Percentiles rank a stretch among this genome's conserved stretches.
Evolutionary conservation across 2,797 vertebrate genomes (phyloP).

Genomic region (Notolepis coatsorum): DNA sequence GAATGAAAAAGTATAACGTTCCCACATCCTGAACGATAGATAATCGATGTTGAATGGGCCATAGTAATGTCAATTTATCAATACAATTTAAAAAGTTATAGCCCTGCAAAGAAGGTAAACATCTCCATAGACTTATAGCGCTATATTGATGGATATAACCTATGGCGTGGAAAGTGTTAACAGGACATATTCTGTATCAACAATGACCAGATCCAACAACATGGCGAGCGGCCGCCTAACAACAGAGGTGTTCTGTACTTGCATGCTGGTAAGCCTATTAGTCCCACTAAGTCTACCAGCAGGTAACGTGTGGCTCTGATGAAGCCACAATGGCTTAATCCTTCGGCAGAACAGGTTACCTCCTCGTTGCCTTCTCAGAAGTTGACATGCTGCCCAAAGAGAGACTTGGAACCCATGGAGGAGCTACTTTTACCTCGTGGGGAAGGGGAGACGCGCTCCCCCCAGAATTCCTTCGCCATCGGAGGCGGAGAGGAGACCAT

Average conservation of each 20-base stretch:
- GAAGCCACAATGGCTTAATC: constrained; percentile 66
- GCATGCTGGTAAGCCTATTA: constrained; percentile 73
- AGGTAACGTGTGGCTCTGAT: constrained; percentile 25
- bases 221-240: constrained; percentile 28
- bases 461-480: constrained; percentile 22
- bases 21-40: no score
- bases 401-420: constrained; percentile 41
- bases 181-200: no score
- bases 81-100: no score
- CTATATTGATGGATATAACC: no score
- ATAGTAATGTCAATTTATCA: no score
- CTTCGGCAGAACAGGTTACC: constrained; percentile 45
- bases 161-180: no score
- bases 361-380: constrained; percentile 20
- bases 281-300: constrained; percentile 47
- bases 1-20: no score
- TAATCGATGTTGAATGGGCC: no score
- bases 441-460: constrained; percentile 19
- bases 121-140: no score
- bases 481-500: constrained; percentile 28
- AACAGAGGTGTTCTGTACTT: constrained; percentile 57
- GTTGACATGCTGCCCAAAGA: constrained; percentile 44
- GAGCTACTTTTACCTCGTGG: constrained; percentile 50
- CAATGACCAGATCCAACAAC: constrained; percentile 17
- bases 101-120: no score